Evolutionary conservation across 1,140 invertebrate genomes (phyloP), one percentile per base, ranked within the genome.

Genomic region (Globodera ellingtonae): DNA sequence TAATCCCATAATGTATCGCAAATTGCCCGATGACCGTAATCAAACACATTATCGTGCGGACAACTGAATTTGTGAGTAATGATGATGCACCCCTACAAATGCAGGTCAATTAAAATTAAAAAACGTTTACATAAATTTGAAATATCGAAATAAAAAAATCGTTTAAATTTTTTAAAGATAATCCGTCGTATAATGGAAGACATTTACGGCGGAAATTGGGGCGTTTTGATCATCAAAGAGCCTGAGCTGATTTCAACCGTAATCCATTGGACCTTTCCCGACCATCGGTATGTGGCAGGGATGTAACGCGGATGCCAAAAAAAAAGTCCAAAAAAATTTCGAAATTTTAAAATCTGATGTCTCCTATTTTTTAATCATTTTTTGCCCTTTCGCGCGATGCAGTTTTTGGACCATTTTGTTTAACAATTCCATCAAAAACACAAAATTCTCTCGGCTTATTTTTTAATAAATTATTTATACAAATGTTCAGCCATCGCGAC

Each of bases 181-280:
- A 88, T 88, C 59, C 78, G 87, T 47, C 82, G 86, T 10, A 88
- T 88, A 35, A 80, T 89, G 73, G 87, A 88, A 75, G 87, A 88
- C 75, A 81, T 88, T 79, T 88, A 88, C 76, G 87, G 87, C 10
- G 87, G 87, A 15, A 87, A 78, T 52, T 88, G 88, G 88, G 87
- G 87, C 56, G 87, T 88, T 21, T 48, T 88, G 6, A 86, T 88
- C 24, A 80, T 88, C 3, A 81, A 85, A 62, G 76, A 88, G 62
- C 73, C 85, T 0, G 75, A 79, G 1, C 70, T 88, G n/a, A 85
- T 88, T 48, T 87, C 85, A 10, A 78, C 73, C 70, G 66, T 82
- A 50, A 84, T 88, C 21, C 87, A 88, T 65, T 88, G 87, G 87
- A 88, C 87, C 47, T 88, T 88, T 76, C 87, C 87, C 6, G 87